Evolutionary conservation across 2,888 invertebrate genomes (phyloP).

Genomic region (Sympetrum striolatum): DNA sequence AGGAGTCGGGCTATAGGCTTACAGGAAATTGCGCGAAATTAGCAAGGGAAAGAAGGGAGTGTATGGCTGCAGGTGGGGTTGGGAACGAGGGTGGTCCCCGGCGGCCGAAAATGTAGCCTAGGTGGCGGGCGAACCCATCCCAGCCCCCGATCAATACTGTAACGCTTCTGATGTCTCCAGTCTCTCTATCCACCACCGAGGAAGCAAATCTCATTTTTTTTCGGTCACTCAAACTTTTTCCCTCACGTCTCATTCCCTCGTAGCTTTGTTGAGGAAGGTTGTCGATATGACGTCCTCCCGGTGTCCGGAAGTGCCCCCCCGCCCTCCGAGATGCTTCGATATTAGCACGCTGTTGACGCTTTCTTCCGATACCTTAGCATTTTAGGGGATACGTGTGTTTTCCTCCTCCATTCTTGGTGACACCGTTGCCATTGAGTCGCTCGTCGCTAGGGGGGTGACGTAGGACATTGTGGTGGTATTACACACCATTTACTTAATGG

Average conservation of each 20-base stretch:
- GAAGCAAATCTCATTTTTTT: constrained; percentile 21
- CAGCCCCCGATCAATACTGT: constrained; percentile 21
- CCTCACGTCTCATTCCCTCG: background rate
- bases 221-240: background rate
- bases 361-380: too few species aligned
- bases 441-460: too few species aligned
- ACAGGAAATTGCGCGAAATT: background rate
- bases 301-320: background rate
- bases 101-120: background rate
- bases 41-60: background rate
- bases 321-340: background rate
- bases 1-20: background rate
- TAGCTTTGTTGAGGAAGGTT: background rate
- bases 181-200: background rate
- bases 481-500: too few species aligned
- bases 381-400: too few species aligned
- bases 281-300: background rate
- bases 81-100: background rate
- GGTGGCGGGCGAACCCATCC: background rate
- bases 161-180: background rate
- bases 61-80: background rate
- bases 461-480: too few species aligned
- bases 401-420: too few species aligned
- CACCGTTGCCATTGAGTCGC: too few species aligned
- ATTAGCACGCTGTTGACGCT: too few species aligned